Percentiles rank a stretch among this genome's conserved stretches.
These are phyloP conservation scores for Euphonia xanthogaster DNA, from an alignment of 2,797 vertebrate species.

Conservation along the genomic window DNA sequence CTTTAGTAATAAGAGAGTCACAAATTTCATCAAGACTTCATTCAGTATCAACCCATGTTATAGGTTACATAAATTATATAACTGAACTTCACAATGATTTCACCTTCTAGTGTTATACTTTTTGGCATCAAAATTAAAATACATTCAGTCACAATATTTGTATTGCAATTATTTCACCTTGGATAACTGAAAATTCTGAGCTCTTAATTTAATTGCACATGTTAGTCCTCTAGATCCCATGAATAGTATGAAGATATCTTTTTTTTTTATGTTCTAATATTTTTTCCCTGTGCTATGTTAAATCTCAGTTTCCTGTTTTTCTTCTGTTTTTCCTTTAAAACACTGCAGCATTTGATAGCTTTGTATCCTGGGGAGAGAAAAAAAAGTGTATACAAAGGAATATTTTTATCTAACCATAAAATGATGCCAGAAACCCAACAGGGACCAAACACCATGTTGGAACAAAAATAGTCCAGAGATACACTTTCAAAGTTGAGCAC, in stretches of 20 bases:
- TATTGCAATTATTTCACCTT: not conserved
- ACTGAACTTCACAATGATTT: not conserved
- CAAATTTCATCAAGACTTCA: not conserved
- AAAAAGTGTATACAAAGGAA: not conserved
- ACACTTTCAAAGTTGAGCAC: conserved; percentile 73
- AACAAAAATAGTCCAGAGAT: conserved; percentile 71
- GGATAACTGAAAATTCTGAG: not conserved
- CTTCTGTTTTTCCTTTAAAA: conserved; percentile 15
- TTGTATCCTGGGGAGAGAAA: not conserved
- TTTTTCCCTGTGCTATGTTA: not conserved
- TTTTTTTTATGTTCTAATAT: not conserved
- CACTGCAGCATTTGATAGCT: not conserved
- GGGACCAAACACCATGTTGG: conserved; percentile 59
- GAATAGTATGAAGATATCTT: not conserved
- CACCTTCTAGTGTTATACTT: not conserved
- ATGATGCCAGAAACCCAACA: conserved; percentile 59
- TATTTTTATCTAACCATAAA: conserved; percentile 50
- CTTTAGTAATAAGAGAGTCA: not conserved
- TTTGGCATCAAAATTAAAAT: not conserved
- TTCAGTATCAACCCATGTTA: not conserved
- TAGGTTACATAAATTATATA: not conserved
- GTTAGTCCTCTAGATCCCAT: not conserved
- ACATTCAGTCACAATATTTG: not conserved
- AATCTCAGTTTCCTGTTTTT: not conserved
- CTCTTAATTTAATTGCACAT: not conserved